These are phyloP conservation scores for Lepeophtheirus salmonis DNA, from an alignment of 1,140 invertebrate genomes.

Conservation along the genomic window DNA sequence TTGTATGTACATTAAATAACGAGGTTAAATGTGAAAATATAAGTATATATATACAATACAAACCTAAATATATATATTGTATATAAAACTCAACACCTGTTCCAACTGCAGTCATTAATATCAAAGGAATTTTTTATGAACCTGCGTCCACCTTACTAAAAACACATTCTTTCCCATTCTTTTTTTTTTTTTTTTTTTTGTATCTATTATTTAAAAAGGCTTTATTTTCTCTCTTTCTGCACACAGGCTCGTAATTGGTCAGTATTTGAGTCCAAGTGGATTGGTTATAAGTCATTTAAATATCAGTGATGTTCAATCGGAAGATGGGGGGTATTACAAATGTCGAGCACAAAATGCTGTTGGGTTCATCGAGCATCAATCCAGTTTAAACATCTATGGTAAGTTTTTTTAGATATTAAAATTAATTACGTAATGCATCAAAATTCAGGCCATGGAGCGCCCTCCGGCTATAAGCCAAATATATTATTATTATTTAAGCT, in stretches of 20 bases:
- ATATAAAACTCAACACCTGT: neutral
- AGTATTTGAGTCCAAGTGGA: conserved; percentile 73
- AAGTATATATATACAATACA: neutral
- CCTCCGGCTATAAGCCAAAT: no score
- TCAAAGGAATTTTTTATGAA: neutral
- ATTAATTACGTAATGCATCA: no score
- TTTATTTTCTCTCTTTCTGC: conserved; percentile 24
- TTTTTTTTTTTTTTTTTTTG: neutral
- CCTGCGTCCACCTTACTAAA: neutral
- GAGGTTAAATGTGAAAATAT: no score
- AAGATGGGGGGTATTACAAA: conserved; percentile 76
- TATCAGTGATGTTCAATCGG: conserved; percentile 62
- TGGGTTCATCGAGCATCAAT: conserved; percentile 45
- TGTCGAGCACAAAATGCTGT: conserved; percentile 68
- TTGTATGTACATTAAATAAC: no score
- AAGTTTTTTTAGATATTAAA: no score
- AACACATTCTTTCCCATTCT: neutral
- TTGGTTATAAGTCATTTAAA: conserved; percentile 87
- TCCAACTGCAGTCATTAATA: neutral
- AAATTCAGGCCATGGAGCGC: no score
- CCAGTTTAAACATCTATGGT: conserved; percentile 68
- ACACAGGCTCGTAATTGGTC: conserved; percentile 56
- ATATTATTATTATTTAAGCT: no score
- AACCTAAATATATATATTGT: neutral
- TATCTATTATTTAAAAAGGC: neutral